Evolutionary conservation across 2,888 invertebrate species (phyloP).

Genomic region (Spodoptera littoralis): DNA sequence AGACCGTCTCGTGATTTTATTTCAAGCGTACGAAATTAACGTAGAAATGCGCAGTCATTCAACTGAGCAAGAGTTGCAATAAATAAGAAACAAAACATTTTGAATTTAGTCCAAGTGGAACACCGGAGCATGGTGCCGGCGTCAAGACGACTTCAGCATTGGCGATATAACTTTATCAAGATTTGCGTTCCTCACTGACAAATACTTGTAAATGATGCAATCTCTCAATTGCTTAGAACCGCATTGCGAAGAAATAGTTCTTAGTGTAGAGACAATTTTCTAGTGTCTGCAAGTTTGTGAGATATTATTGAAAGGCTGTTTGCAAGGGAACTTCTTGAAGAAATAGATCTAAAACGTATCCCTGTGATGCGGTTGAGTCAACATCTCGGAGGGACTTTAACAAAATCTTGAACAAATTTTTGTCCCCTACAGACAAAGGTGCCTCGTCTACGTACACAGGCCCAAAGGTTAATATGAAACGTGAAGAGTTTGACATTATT

Average conservation of each 20-base stretch:
- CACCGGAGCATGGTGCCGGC: conserved; percentile 9
- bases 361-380: too few species aligned
- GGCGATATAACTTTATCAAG: conserved; percentile 4
- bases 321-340: too few species aligned
- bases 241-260: conserved; percentile 22
- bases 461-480: neutral
- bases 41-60: conserved; percentile 19
- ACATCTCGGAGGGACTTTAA: too few species aligned
- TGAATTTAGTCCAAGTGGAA: conserved; percentile 18
- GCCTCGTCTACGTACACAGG: too few species aligned
- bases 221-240: conserved; percentile 18
- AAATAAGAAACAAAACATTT: conserved; percentile 12
- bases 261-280: conserved; percentile 26
- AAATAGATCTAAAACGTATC: too few species aligned
- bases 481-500: neutral
- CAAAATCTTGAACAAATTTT: too few species aligned
- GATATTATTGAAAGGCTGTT: too few species aligned
- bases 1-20: neutral
- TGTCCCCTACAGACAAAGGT: too few species aligned
- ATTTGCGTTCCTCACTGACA: conserved; percentile 1
- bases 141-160: neutral
- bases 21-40: conserved; percentile 6
- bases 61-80: conserved; percentile 7
- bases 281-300: conserved; percentile 6
- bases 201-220: conserved; percentile 15